Conservation (phyloP, 2,797 vertebrate genomes). For the Chelonia mydas region DNA sequence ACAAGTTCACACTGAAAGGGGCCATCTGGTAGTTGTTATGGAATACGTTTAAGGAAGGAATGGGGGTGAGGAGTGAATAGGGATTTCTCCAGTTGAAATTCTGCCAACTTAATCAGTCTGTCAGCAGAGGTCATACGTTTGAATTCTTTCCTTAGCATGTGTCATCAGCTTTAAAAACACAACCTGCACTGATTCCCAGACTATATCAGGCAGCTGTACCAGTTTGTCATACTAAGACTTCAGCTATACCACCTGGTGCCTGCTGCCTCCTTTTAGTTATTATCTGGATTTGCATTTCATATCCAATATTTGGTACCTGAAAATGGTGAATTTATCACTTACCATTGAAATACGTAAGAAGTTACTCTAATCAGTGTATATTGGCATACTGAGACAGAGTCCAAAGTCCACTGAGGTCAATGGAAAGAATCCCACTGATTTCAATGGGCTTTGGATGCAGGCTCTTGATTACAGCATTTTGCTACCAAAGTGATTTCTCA, state of each 20-base stretch:
- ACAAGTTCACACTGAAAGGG: not conserved
- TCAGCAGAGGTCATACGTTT: conserved; percentile 31
- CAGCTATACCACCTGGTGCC: not conserved
- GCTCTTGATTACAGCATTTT: not conserved
- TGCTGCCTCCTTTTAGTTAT: not conserved
- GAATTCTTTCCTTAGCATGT: not conserved
- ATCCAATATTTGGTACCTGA: not conserved
- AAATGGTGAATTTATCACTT: not conserved
- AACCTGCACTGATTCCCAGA: accelerated
- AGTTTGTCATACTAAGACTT: not conserved
- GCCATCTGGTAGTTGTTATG: not conserved
- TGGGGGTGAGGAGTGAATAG: not conserved
- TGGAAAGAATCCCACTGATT: not conserved
- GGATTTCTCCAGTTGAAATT: conserved; percentile 26
- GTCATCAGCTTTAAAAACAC: not conserved
- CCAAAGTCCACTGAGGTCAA: not conserved
- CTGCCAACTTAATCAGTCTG: not conserved
- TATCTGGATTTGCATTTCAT: not conserved
- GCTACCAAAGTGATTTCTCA: conserved; percentile 5
- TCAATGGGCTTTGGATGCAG: not conserved
- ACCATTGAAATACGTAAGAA: not conserved
- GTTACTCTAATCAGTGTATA: not conserved
- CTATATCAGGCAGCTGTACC: not conserved
- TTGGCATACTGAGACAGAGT: not conserved
- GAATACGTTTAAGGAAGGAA: not conserved